Evolutionary conservation across 2,888 invertebrate species (phyloP).

Genomic region (Ceramica pisi): DNA sequence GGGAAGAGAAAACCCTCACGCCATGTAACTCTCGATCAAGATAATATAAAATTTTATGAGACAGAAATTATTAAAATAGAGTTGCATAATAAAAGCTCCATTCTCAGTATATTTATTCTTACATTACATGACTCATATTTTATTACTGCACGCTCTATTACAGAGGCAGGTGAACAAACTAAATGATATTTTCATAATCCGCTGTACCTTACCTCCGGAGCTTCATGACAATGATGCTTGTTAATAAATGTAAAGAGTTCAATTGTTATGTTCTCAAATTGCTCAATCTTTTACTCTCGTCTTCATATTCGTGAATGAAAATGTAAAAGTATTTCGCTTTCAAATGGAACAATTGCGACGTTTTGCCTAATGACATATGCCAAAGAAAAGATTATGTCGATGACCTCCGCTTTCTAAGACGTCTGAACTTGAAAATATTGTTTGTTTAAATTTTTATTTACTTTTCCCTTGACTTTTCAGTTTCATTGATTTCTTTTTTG

Average conservation of each 20-base stretch:
- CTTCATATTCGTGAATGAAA: conserved; percentile 69
- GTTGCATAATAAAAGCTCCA: conserved; percentile 19
- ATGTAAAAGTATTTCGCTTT: conserved; percentile 76
- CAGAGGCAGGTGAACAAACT: conserved; percentile 52
- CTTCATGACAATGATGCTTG: conserved; percentile 49
- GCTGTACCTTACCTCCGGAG: conserved; percentile 30
- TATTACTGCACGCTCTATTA: conserved; percentile 29
- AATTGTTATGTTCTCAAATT: conserved; percentile 71
- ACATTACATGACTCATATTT: conserved; percentile 44
- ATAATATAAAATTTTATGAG: conserved; percentile 23
- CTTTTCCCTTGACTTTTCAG: conserved; percentile 65
- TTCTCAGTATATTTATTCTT: conserved; percentile 27
- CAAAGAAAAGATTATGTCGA: conserved; percentile 78
- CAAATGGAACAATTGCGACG: conserved; percentile 75
- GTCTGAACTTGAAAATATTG: conserved; percentile 73
- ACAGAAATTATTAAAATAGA: conserved; percentile 22
- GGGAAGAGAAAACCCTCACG: conserved; percentile 10
- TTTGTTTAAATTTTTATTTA: conserved; percentile 71
- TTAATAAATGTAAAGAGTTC: conserved; percentile 64
- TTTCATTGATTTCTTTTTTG: conserved; percentile 52
- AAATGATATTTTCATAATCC: conserved; percentile 49
- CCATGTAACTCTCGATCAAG: conserved; percentile 15
- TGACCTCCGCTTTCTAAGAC: conserved; percentile 79
- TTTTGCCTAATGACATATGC: conserved; percentile 74
- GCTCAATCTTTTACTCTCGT: conserved; percentile 69